Conservation (phyloP, 2,888 invertebrate genomes). For the Athalia rosae region DNA sequence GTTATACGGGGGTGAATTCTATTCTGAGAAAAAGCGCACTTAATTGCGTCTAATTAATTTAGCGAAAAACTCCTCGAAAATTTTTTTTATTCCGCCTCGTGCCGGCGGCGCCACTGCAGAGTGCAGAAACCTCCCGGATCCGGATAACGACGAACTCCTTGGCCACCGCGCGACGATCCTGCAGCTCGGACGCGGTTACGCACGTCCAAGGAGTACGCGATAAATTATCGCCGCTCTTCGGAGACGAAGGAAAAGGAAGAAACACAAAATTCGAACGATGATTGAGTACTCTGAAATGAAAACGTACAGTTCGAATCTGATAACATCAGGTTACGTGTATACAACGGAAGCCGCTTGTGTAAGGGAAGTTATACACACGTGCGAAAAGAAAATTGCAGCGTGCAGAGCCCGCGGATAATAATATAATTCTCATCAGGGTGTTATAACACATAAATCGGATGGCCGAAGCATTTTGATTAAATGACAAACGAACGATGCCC, state of each 20-base stretch:
- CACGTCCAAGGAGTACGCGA: no score
- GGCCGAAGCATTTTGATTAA: conserved; percentile 48
- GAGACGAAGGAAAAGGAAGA: no score
- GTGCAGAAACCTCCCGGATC: not conserved
- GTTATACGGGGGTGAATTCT: conserved; percentile 48
- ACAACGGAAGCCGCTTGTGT: no score
- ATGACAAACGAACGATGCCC: conserved; percentile 47
- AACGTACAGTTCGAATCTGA: no score
- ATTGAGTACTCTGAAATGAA: no score
- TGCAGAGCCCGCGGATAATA: not conserved
- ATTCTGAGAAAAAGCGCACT: conserved; percentile 54
- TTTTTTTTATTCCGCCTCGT: not conserved
- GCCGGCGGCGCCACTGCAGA: not conserved
- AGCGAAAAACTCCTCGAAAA: conserved; percentile 65
- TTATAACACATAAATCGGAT: not conserved
- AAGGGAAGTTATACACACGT: no score
- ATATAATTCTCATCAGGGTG: not conserved
- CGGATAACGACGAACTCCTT: not conserved
- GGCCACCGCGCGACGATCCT: no score
- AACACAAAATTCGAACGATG: no score
- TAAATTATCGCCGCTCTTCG: no score
- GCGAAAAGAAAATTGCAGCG: not conserved
- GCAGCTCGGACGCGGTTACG: no score
- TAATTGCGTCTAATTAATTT: conserved; percentile 73
- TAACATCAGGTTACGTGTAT: no score